phyloP scores from a whole-genome alignment of 2,113 vertebrate species.

The Saccopteryx bilineata region DNA sequence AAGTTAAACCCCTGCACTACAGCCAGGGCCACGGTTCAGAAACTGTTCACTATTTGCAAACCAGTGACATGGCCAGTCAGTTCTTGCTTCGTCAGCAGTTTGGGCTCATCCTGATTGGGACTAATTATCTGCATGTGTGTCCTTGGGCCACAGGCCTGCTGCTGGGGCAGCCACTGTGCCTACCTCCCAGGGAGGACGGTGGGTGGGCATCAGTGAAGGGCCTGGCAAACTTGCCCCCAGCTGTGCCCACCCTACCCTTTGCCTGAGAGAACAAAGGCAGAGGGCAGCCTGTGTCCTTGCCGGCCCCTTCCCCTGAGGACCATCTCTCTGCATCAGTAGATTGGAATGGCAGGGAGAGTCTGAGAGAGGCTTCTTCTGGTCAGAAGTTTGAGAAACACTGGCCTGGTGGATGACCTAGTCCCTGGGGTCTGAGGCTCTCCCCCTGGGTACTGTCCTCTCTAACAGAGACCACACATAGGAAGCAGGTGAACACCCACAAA shows the following conservation, averaged over 20 bases:
- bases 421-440: neutral
- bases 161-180: conserved; percentile 73
- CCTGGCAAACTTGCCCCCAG: neutral
- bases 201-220: neutral
- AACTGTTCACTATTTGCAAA: conserved; percentile 82
- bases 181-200: conserved; percentile 80
- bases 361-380: neutral
- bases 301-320: neutral
- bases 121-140: conserved; percentile 89
- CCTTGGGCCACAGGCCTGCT: conserved; percentile 80
- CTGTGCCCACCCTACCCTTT: neutral
- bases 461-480: neutral
- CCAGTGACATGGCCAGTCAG: conserved; percentile 76
- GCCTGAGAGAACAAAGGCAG: conserved; percentile 48
- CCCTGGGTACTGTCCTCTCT: neutral
- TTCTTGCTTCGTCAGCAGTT: conserved; percentile 87
- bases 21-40: conserved; percentile 79
- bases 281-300: neutral
- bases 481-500: neutral
- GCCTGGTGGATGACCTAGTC: neutral
- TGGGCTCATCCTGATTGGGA: conserved; percentile 85
- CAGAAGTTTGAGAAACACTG: neutral
- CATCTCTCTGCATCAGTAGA: neutral
- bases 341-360: neutral
- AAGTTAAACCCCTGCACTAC: conserved; percentile 71